Evolutionary conservation across 2,797 vertebrate species (phyloP).

Genomic region (Anas bernieri): DNA sequence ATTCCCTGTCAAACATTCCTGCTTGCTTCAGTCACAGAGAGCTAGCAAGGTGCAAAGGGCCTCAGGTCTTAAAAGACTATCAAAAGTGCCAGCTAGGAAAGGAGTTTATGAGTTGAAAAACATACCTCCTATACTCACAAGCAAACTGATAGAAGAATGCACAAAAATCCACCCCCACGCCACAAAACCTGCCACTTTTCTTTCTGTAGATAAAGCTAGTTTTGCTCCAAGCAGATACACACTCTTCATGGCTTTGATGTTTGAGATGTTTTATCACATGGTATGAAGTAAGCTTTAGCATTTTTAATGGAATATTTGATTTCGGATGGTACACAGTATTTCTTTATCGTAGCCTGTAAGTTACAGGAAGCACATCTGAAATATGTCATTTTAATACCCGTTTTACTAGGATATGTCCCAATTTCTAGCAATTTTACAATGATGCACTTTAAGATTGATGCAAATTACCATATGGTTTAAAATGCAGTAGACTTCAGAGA

Average conservation of each 20-base stretch:
- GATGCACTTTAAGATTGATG: constrained; percentile 30
- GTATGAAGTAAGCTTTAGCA: neutral
- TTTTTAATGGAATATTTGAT: neutral
- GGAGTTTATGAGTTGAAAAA: constrained; percentile 13
- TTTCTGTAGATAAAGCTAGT: neutral
- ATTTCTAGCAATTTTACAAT: constrained; percentile 11
- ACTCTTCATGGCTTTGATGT: neutral
- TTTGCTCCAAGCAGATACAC: neutral
- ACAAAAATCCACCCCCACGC: neutral
- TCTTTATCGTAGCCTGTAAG: neutral
- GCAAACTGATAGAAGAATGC: neutral
- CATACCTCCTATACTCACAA: neutral
- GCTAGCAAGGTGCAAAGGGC: neutral
- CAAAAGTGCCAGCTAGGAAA: neutral
- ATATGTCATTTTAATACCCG: neutral
- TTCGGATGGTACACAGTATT: neutral
- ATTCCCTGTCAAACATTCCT: neutral
- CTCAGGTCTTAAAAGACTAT: neutral
- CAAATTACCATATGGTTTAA: constrained; percentile 36
- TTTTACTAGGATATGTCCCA: constrained; percentile 11
- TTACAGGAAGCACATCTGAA: neutral
- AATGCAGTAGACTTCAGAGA: constrained; percentile 38
- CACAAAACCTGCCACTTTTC: neutral
- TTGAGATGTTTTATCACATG: neutral
- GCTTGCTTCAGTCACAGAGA: neutral